Evolutionary conservation across 2,888 invertebrate species (phyloP), one percentile per base, ranked within the genome.

Genomic region (Steinernema carpocapsae): DNA sequence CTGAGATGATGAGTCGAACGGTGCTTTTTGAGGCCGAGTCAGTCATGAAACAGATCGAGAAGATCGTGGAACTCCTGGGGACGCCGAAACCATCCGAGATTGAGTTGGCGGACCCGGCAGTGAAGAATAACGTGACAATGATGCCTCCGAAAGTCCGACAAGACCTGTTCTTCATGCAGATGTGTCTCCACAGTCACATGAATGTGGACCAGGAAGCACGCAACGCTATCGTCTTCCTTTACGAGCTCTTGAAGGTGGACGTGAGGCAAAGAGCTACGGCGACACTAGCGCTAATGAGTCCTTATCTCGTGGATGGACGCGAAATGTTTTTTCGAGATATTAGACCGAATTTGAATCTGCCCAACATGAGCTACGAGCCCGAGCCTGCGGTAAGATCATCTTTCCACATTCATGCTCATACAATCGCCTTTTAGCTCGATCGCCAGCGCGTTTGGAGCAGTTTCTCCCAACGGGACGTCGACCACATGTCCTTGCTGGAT

Each of bases 21-120:
- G 26, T 56, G 3, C 56, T 56, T 26, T 56, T 56, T 26, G 56
- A 56, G 56, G 56, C 56, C 6, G 56, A 56, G 6, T 56, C 56
- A 6, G 24, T 26, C 26, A 24, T 56, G n/a, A 22, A 56, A 6
- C 56, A 56, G 56, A 56, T 56, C 56, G 56, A 56, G 56, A 14
- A 24, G 24, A 56, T 26, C 26, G 26, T 56, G 24, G 26, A 56
- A 3, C 56, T 56, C 2, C 56, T 56, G 22, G 56, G 56, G 6
- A 56, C 6, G 22, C 56, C 56, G 3, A 56, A 6, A 22, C 24
- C 22, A 3, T 22, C 3, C 22, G 2, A 6, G n/a, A 56, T 56
- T 22, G 26, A 6, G 56, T 3, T 2, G 7, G 22, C 26, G 56
- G 26, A 56, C 26, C 6, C 26, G 7, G 56, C 56, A 4, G 22